A percentile compares a stretch with the other conserved stretches of the same genome.
Conservation (phyloP, 1,140 invertebrate species). For the Araneus ventricosus region DNA sequence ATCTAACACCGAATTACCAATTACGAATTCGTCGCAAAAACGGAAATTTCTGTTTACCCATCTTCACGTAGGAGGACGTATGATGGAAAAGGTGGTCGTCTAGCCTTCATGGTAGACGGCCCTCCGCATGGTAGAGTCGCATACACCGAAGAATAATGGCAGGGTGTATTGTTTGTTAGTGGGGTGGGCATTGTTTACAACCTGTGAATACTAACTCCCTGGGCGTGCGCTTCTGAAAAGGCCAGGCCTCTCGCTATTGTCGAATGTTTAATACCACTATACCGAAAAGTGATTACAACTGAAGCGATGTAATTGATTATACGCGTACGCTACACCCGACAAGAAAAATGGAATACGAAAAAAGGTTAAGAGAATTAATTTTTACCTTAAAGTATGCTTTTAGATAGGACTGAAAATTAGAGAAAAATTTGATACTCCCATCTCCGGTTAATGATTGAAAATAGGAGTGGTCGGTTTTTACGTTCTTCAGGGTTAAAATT, state of each 20-base stretch:
- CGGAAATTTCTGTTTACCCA: too few species aligned
- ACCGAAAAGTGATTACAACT: not conserved
- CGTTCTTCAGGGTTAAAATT: too few species aligned
- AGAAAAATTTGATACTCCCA: too few species aligned
- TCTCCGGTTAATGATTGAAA: too few species aligned
- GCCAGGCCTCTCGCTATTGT: not conserved
- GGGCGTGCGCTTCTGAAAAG: not conserved
- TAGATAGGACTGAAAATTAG: too few species aligned
- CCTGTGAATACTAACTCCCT: not conserved
- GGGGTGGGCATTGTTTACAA: not conserved
- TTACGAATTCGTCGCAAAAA: too few species aligned
- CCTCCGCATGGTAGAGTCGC: not conserved
- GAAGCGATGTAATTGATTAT: not conserved
- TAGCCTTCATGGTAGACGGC: not conserved
- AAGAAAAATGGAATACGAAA: not conserved
- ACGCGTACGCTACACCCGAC: not conserved
- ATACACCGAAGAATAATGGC: not conserved
- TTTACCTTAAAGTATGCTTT: not conserved
- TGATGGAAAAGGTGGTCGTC: not conserved
- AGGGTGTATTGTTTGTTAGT: not conserved
- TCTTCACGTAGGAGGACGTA: too few species aligned
- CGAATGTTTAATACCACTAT: not conserved
- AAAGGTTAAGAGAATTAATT: not conserved
- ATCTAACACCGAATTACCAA: too few species aligned
- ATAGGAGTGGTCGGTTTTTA: too few species aligned